These are phyloP conservation scores for Dicyrtomina minuta DNA, from an alignment of 2,888 invertebrate species.

Conservation along the genomic window DNA sequence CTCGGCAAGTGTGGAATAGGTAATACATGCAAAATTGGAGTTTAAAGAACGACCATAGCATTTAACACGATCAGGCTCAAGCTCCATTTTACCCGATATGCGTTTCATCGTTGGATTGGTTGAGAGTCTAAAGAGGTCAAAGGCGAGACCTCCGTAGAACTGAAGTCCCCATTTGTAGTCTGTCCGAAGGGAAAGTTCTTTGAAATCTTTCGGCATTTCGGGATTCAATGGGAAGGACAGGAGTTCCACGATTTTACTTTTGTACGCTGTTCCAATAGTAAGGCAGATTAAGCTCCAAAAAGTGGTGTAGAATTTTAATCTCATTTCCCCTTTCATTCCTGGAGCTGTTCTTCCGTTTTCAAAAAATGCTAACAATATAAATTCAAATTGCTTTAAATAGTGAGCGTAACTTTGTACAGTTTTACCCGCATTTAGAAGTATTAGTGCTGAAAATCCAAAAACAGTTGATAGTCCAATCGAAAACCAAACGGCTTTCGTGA, in stretches of 20 bases:
- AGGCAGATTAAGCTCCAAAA: slow-evolving; percentile 9
- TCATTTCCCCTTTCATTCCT: background rate
- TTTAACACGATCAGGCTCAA: background rate
- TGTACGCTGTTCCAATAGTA: background rate
- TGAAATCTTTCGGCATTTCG: background rate
- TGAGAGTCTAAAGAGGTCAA: slow-evolving; percentile 4
- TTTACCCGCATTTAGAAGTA: no score
- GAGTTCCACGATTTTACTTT: background rate
- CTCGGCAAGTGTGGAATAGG: slow-evolving; percentile 4
- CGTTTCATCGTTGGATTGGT: background rate
- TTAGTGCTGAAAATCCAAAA: no score
- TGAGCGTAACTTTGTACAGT: background rate
- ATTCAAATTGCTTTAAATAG: background rate
- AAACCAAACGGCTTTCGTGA: background rate
- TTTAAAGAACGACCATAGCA: background rate
- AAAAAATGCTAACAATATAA: background rate
- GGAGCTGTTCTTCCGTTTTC: background rate
- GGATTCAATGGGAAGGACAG: slow-evolving; percentile 6
- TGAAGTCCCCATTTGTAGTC: slow-evolving; percentile 10
- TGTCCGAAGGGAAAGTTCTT: background rate
- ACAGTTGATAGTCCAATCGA: no score
- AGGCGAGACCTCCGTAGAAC: slow-evolving; percentile 13
- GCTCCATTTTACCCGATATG: background rate
- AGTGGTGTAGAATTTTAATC: background rate
- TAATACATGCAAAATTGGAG: slow-evolving; percentile 6